Base-by-base conservation (phyloP, 2,797 vertebrate genomes). In the Miichthys miiuy region DNA sequence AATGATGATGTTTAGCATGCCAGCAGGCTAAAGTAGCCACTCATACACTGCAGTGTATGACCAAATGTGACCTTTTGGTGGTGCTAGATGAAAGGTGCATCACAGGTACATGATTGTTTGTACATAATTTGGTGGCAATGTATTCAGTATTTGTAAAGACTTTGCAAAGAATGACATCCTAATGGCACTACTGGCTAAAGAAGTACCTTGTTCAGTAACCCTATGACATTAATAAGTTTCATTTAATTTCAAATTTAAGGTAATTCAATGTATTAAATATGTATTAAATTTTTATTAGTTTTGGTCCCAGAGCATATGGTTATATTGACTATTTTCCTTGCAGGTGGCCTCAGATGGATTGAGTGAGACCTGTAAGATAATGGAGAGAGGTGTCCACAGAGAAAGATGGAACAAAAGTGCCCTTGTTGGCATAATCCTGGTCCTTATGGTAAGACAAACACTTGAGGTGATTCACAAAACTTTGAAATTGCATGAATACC, bases 341-440 rank as follows among this genome's bases (percentile, higher is more conserved):
- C 78, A 94, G 89, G 62, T 83, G 38, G n/a, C 34, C 6, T 80
- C 83, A 70, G 55, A 93, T 93, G 92, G 90, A 91, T 71, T 90
- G 80, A 90, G n/a, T 63, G 64, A 72, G 69, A 77, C 57, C 34
- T 60, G 20, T 13, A 30, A 54, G 61, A 91, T 55, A 27, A 94
- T 94, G 93, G 92, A 79, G 50, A 65, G 51, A 74, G 61, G 52
- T 13, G 25, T 75, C 13, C 72, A 66, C 17, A 76, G 57, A 85
- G 42, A 67, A 75, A 72, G 68, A 79, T 30, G 74, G 84, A 75
- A 3, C 47, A 68, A 34, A 70, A 83, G 46, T 60, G 23, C 21
- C n/a, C 3, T 3, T 23, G 8, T 75, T 16, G 18, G 51, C 52
- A 66, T 65, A 52, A 27, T 79, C 51, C 63, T 87, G 42, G 61